Evolutionary conservation across 2,888 invertebrate species (phyloP).

Genomic region (Rhamnusium bicolor): DNA sequence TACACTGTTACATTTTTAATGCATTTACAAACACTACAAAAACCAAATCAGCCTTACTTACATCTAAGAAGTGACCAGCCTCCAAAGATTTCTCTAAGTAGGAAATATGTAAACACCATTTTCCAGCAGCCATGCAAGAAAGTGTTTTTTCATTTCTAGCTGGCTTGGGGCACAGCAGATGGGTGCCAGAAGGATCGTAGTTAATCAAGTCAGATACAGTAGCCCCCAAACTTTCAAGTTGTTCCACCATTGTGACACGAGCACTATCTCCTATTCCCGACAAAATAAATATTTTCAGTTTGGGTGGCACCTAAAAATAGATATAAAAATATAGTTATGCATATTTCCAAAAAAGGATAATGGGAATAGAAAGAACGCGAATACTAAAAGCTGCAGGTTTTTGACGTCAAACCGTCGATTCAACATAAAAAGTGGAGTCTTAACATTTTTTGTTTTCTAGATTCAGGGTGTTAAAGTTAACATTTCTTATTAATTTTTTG

Average conservation of each 20-base stretch:
- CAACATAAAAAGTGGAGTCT: no score
- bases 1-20: no score
- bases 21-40: no score
- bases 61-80: conserved; percentile 77
- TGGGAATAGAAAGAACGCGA: no score
- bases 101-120: conserved; percentile 89
- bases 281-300: conserved; percentile 62
- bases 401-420: no score
- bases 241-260: conserved; percentile 50
- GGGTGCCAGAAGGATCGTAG: conserved; percentile 81
- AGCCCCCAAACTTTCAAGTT: conserved; percentile 74
- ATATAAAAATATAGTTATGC: background rate
- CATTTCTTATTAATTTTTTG: no score
- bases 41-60: conserved; percentile 65
- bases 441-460: no score
- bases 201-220: conserved; percentile 73
- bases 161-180: conserved; percentile 83
- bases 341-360: background rate
- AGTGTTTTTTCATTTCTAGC: conserved; percentile 91
- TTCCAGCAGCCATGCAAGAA: conserved; percentile 88
- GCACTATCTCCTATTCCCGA: conserved; percentile 61
- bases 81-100: conserved; percentile 82
- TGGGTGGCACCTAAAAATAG: conserved; percentile 2
- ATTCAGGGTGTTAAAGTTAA: no score
- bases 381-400: no score